Percentiles rank a stretch among this genome's conserved stretches.
Conservation (phyloP, 1,140 invertebrate species). For the Pseudomyrmex pallidus region DNA sequence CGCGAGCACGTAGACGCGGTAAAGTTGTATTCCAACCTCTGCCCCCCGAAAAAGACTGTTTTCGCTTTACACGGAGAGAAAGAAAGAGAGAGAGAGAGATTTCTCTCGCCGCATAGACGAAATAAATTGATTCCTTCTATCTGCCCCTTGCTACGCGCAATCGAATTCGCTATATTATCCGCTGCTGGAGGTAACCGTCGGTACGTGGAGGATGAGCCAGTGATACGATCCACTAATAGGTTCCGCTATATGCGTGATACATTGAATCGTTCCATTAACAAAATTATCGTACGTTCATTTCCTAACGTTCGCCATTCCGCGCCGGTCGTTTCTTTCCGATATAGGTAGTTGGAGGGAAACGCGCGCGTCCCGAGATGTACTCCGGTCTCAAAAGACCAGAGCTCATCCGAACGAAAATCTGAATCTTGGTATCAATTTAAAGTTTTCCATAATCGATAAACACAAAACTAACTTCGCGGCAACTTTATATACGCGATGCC, state of each 20-base stretch:
- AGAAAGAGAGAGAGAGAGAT: too few relatives aligned
- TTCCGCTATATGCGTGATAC: conserved; percentile 8
- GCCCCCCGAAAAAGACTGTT: conserved; percentile 35
- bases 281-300: conserved; percentile 9
- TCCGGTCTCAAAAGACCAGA: background rate
- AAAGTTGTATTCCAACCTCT: conserved; percentile 29
- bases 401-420: background rate
- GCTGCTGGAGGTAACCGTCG: background rate
- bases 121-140: conserved; percentile 54
- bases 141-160: background rate
- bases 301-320: background rate
- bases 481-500: conserved; percentile 2
- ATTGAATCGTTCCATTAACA: conserved; percentile 12
- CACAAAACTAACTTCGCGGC: conserved; percentile 7
- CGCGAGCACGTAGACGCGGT: conserved; percentile 45
- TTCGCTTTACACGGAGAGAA: conserved; percentile 8
- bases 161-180: conserved; percentile 25
- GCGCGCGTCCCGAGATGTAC: too few relatives aligned
- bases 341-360: too few relatives aligned
- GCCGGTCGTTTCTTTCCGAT: too few relatives aligned
- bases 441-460: conserved; percentile 1
- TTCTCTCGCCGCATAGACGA: background rate
- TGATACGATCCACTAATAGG: conserved; percentile 1
- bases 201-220: background rate
- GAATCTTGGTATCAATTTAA: background rate